Evolutionary conservation across 2,113 vertebrate genomes (phyloP), one percentile per base, ranked within the genome.

Genomic region (Symphodus melops): DNA sequence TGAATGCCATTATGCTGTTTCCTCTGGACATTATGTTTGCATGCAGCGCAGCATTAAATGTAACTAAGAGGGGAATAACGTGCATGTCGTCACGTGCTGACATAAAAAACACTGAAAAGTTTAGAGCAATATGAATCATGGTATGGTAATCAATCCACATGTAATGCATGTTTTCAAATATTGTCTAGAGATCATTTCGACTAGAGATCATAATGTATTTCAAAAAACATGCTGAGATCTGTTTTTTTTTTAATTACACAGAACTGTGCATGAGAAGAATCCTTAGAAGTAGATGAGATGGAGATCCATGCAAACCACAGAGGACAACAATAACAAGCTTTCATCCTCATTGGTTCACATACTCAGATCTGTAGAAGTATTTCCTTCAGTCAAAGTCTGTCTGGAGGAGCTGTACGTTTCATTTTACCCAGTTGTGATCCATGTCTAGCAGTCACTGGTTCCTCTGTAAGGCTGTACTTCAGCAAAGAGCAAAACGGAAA

Each of bases 1-100:
- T 56, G 46, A 79, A 73, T 37, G 36, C 36, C 67, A 84, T 88
- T 71, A 76, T 28, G 20, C 44, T 46, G 56, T 54, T 51, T 86
- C 71, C 83, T 77, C 67, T 58, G 57, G 78, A 79, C 77, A 81
- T 61, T 74, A 46, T 37, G 42, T 69, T 84, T 83, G 49, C 55
- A 75, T 69, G 23, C 16, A 56, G 25, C 14, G 12, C 19, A 41
- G 39, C 68, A 72, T 64, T 65, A 71, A 77, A 57, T 53, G 37
- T 16, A 49, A 8, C 17, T 33, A 33, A 51, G 37, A 20, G 41
- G 28, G 58, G 58, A 44, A 65, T 49, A 59, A 62, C 36, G 23
- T 3, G 25, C 8, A 1, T 52, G 23, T 55, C 25, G 25, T 61
- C 1, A 19, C 19, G 55, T 71, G 10, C 21, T 33, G 36, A 20